Percentiles rank a stretch among this genome's conserved stretches.
Conservation (phyloP, 2,888 invertebrate species). For the Prosapia bicincta region DNA sequence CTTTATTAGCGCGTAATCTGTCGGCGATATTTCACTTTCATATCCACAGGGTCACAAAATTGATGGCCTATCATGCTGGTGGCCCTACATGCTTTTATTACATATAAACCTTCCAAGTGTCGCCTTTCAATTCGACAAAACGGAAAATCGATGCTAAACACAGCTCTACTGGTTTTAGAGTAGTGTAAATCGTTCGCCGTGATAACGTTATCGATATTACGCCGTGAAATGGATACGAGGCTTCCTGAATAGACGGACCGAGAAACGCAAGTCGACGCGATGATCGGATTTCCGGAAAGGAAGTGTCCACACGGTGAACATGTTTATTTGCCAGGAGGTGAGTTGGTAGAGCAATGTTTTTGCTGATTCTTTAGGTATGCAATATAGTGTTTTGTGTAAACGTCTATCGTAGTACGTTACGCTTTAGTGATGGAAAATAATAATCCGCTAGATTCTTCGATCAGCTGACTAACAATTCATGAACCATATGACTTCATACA, state of each 20-base stretch:
- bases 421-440: too few relatives aligned
- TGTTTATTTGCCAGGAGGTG: too few relatives aligned
- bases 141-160: not conserved
- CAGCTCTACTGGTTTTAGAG: not conserved
- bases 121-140: not conserved
- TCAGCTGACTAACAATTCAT: too few relatives aligned
- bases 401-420: too few relatives aligned
- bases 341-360: too few relatives aligned
- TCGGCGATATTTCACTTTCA: not conserved
- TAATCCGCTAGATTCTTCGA: too few relatives aligned
- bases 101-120: not conserved
- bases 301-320: too few relatives aligned
- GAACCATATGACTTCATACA: too few relatives aligned
- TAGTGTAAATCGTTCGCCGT: not conserved
- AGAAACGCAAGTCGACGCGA: too few relatives aligned
- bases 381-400: too few relatives aligned
- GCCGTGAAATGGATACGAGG: not conserved
- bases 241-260: not conserved
- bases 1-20: not conserved
- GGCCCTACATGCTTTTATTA: not conserved
- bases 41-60: not conserved
- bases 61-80: not conserved
- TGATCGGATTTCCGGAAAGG: too few relatives aligned
- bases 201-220: not conserved
- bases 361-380: too few relatives aligned